These are phyloP conservation scores for Cantharis nigra DNA, from an alignment of 2,888 invertebrate species.

Conservation along the genomic window DNA sequence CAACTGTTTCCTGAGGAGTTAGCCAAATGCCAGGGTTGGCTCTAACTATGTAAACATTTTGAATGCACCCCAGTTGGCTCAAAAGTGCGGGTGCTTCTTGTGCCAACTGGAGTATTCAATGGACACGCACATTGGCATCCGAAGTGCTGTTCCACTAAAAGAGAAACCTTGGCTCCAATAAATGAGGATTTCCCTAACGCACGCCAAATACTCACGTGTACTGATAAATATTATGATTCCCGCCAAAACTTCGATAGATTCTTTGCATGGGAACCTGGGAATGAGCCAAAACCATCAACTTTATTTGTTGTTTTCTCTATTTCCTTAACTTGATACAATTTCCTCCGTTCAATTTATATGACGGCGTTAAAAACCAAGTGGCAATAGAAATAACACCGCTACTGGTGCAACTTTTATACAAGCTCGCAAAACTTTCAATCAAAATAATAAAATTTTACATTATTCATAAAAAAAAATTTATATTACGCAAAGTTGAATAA, in stretches of 20 bases:
- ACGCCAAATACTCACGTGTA: constrained; percentile 46
- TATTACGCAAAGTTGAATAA: background rate
- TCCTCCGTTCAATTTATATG: background rate
- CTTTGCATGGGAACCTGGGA: constrained; percentile 32
- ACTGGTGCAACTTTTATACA: background rate
- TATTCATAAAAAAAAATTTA: background rate
- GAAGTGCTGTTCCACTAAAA: constrained; percentile 40
- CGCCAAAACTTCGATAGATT: constrained; percentile 37
- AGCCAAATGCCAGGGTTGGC: constrained; percentile 36
- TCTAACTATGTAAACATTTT: constrained; percentile 36
- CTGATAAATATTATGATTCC: constrained; percentile 43
- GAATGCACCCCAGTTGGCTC: constrained; percentile 48
- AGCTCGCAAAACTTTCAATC: background rate
- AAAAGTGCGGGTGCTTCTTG: constrained; percentile 40
- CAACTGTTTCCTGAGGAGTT: constrained; percentile 23
- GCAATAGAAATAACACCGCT: background rate
- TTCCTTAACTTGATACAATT: constrained; percentile 4
- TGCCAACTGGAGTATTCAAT: constrained; percentile 52
- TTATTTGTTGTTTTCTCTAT: constrained; percentile 21
- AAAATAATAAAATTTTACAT: background rate
- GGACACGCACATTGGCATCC: constrained; percentile 45
- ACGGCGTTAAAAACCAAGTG: background rate
- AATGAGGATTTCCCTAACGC: constrained; percentile 44
- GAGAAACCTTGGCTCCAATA: constrained; percentile 45
- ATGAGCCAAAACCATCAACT: constrained; percentile 27